phyloP scores from a whole-genome alignment of 2,797 vertebrate genomes.

The Valencia hispanica region DNA sequence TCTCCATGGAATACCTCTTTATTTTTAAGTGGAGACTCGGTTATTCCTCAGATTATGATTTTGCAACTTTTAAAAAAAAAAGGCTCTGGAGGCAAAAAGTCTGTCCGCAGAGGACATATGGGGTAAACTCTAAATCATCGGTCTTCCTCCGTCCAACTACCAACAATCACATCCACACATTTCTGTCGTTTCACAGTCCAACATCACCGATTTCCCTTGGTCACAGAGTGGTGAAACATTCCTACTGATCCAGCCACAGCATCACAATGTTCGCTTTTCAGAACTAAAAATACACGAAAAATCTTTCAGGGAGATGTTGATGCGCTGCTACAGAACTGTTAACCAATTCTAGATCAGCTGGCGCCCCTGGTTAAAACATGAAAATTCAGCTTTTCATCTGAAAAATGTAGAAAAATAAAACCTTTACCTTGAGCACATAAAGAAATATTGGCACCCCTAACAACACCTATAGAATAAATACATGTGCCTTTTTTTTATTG shows the following conservation, averaged over 20 bases:
- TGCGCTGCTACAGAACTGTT: not conserved
- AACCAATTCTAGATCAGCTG: not conserved
- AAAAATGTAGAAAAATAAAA: no score
- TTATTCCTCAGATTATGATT: no score
- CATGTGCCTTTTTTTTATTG: not conserved
- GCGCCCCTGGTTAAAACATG: no score
- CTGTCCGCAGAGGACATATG: not conserved
- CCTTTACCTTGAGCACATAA: no score
- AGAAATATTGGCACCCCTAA: no score
- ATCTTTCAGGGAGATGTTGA: not conserved
- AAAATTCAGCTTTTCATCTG: no score
- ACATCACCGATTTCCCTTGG: slow-evolving; percentile 42
- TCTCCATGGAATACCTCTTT: not conserved
- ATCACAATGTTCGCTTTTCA: slow-evolving; percentile 51
- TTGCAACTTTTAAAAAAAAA: not conserved
- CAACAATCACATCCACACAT: slow-evolving; percentile 14
- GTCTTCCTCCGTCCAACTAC: not conserved
- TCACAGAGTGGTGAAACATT: slow-evolving; percentile 63
- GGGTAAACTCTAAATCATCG: slow-evolving; percentile 12
- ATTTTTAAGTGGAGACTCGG: not conserved
- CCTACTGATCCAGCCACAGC: slow-evolving; percentile 25
- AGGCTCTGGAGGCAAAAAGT: not conserved
- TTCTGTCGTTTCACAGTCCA: slow-evolving; percentile 61
- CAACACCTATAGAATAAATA: no score
- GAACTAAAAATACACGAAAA: slow-evolving; percentile 30